A percentile compares a stretch with the other conserved stretches of the same genome.
These are phyloP conservation scores for Melanerpes formicivorus DNA, from an alignment of 2,113 vertebrate genomes.

Conservation along the genomic window DNA sequence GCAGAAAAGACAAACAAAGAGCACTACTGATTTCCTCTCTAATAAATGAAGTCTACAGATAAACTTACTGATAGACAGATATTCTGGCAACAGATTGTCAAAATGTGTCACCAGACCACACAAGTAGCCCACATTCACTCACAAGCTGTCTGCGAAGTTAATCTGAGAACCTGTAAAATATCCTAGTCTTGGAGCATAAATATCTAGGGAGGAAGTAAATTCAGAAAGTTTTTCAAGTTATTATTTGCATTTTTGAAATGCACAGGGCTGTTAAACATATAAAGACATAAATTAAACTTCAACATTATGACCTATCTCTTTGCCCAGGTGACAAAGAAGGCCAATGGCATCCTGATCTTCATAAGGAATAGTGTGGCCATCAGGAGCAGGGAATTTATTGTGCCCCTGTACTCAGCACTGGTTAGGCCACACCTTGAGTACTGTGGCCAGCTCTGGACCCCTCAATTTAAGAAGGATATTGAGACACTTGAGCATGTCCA, in stretches of 20 bases:
- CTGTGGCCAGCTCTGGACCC: too few relatives aligned
- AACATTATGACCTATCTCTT: not conserved
- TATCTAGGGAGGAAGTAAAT: not conserved
- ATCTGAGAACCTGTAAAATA: conserved; percentile 27
- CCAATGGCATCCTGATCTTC: too few relatives aligned
- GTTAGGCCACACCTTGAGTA: too few relatives aligned
- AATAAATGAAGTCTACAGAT: not conserved
- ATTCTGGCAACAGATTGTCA: conserved; percentile 28
- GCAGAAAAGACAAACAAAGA: not conserved
- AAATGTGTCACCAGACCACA: not conserved
- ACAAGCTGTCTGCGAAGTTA: conserved; percentile 34
- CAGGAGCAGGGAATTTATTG: too few relatives aligned
- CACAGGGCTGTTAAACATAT: not conserved
- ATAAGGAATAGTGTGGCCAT: too few relatives aligned
- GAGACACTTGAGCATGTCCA: too few relatives aligned
- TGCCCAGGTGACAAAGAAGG: too few relatives aligned
- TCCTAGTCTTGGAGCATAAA: not conserved
- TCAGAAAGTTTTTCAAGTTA: not conserved
- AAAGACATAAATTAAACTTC: not conserved
- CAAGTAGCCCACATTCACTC: not conserved
- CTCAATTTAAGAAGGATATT: too few relatives aligned
- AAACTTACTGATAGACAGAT: conserved; percentile 36
- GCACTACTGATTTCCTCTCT: not conserved
- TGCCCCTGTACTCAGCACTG: too few relatives aligned
- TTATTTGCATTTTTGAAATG: not conserved